Evolutionary conservation across 2,888 invertebrate species (phyloP), one percentile per base, ranked within the genome.

Genomic region (Adelognathus sp.): DNA sequence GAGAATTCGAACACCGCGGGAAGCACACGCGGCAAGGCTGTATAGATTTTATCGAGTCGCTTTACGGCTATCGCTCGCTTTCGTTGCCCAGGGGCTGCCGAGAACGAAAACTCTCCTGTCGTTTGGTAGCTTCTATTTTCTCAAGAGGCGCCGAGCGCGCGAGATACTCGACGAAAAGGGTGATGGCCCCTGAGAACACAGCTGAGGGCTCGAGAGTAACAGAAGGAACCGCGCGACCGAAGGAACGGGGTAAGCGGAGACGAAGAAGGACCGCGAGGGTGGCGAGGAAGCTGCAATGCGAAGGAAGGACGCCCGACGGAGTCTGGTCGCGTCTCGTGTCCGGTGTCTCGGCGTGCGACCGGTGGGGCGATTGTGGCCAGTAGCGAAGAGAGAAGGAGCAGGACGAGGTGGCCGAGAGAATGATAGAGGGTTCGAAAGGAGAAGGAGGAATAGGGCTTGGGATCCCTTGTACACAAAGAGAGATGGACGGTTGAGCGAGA

Each of bases 301-400:
- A 66, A 66, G 78, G n/a, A 71, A 67, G 61, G 66, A 61, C 60
- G 54, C 63, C 50, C 27, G 14, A 61, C 60, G 71, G 75, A 60
- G 31, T 63, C 63, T 88, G 88, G 86, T 88, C 88, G 88, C n/a
- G n/a, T n/a, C n/a, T 90, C 88, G 89, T 90, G 90, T 90, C 89
- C 90, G 88, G 90, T 88, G 88, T 89, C 88, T 89, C 87, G 88
- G 87, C 86, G 86, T 89, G 87, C 85, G 87, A 88, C 86, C 83
- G 82, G 85, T 83, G 85, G 86, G 89, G 88, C 87, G 88, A 89
- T 88, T 88, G 90, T 86, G 90, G 90, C 88, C 89, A 89, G 91
- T 89, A 88, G 90, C 86, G 81, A 84, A 83, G 85, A 76, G n/a
- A n/a, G 79, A 79, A 73, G 71, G 74, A 64, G 74, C 41, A 33